Percentiles rank a stretch among this genome's conserved stretches.
Conservation (phyloP, 2,888 invertebrate genomes). For the Drosophila neonasuta region DNA sequence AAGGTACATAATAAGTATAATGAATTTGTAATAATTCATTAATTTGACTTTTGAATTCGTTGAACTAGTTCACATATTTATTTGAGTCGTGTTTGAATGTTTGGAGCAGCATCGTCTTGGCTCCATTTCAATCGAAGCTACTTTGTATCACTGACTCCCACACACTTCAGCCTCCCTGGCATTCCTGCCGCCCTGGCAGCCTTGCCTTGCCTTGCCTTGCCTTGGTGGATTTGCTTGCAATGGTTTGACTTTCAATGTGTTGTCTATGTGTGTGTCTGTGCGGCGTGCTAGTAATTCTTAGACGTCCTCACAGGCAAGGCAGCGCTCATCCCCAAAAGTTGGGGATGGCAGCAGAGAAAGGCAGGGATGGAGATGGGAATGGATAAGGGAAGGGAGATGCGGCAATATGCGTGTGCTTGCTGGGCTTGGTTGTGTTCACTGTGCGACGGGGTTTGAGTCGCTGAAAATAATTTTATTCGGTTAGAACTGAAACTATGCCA, state of each 20-base stretch:
- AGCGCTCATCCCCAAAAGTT: constrained; percentile 7
- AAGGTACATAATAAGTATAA: too few relatives aligned
- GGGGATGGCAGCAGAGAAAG: not conserved
- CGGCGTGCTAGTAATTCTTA: constrained; percentile 45
- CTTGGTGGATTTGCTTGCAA: constrained; percentile 23
- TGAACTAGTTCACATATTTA: constrained; percentile 12
- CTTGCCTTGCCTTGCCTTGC: constrained; percentile 4
- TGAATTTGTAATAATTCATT: too few relatives aligned
- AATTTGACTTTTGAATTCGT: not conserved
- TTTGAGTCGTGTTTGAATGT: not conserved
- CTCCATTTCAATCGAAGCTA: not conserved
- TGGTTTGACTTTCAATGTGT: constrained; percentile 10
- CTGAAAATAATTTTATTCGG: constrained; percentile 77
- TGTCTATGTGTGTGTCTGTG: constrained; percentile 3
- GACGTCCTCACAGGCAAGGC: constrained; percentile 4
- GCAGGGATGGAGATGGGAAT: not conserved
- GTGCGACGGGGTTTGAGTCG: constrained; percentile 54
- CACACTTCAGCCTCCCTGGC: constrained; percentile 27
- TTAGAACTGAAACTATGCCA: constrained; percentile 93
- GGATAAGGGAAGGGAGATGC: not conserved
- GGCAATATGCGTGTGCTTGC: constrained; percentile 51
- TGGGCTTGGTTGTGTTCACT: constrained; percentile 1
- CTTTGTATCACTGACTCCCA: constrained; percentile 9
- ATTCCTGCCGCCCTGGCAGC: constrained; percentile 21
- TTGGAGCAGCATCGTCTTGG: not conserved